phyloP scores from a whole-genome alignment of 2,113 vertebrate species.

The Syrrhaptes paradoxus region DNA sequence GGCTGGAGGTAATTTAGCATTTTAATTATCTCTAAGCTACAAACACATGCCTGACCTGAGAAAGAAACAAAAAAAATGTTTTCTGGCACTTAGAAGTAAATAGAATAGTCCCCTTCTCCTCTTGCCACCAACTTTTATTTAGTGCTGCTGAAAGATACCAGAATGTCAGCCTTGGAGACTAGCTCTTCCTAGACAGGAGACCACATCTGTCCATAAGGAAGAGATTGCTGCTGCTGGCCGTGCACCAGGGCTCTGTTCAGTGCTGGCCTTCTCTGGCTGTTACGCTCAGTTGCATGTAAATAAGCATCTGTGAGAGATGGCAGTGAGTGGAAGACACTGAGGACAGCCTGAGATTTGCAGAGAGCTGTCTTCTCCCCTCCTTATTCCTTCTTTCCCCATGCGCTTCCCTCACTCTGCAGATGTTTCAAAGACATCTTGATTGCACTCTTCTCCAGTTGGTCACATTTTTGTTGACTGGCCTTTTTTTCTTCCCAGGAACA shows the following conservation, averaged over 20 bases:
- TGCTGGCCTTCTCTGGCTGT: not conserved
- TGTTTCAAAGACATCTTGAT: not conserved
- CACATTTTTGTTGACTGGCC: constrained; percentile 16
- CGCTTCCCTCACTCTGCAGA: not conserved
- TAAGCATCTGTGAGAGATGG: not conserved
- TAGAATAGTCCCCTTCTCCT: not conserved
- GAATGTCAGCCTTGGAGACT: not conserved
- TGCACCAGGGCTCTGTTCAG: not conserved
- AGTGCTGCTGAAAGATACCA: not conserved
- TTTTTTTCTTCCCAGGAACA: constrained; percentile 8
- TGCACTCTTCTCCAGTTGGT: not conserved
- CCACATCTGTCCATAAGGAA: rapidly evolving
- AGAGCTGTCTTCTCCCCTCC: not conserved
- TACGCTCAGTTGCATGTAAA: not conserved
- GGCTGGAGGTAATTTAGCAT: not conserved
- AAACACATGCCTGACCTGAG: not conserved
- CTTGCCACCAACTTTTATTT: not conserved
- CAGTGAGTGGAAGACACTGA: not conserved
- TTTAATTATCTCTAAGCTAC: constrained; percentile 18
- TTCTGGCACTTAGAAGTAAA: not conserved
- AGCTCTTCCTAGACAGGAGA: not conserved
- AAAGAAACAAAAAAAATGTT: not conserved
- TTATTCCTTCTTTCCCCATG: rapidly evolving
- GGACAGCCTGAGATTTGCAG: not conserved
- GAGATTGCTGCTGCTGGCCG: not conserved